phyloP scores from a whole-genome alignment of 2,113 vertebrate species.

The Xiphias gladius region DNA sequence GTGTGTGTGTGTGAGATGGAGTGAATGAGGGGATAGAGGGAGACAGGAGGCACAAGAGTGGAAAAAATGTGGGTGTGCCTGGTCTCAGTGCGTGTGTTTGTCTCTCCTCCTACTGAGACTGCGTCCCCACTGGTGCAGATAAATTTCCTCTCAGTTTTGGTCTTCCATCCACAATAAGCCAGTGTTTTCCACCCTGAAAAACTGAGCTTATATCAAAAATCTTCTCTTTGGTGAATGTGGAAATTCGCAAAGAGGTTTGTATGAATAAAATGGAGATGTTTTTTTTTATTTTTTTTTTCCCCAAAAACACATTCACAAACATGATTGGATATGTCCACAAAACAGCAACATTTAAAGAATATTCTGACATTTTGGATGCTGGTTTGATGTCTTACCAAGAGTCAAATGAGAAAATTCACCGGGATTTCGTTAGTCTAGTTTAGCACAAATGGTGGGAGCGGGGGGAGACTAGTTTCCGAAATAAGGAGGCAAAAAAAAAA shows the following conservation, averaged over 20 bases:
- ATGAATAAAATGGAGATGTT: too few species aligned
- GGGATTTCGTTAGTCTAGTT: slow-evolving; percentile 31
- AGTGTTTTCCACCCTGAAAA: slow-evolving; percentile 5
- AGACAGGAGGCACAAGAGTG: slow-evolving; percentile 64
- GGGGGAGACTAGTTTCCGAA: neutral
- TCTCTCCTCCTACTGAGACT: slow-evolving; percentile 33
- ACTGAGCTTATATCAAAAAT: neutral
- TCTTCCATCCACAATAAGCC: slow-evolving; percentile 1
- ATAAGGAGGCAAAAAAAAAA: too few species aligned
- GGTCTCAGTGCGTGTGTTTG: slow-evolving; percentile 25
- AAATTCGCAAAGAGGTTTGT: too few species aligned
- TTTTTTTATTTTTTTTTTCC: too few species aligned
- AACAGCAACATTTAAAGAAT: neutral
- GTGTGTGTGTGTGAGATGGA: slow-evolving; percentile 42
- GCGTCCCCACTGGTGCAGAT: slow-evolving; percentile 29
- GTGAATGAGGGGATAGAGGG: slow-evolving; percentile 56
- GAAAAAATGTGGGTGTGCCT: slow-evolving; percentile 55
- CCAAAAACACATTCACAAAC: neutral
- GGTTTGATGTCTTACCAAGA: neutral
- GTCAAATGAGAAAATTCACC: neutral
- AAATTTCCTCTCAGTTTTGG: slow-evolving; percentile 27
- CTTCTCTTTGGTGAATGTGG: too few species aligned
- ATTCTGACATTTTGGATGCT: neutral
- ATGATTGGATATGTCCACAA: neutral
- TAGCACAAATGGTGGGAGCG: slow-evolving; percentile 11